Conservation (phyloP, 2,888 invertebrate species). For the Hydriomena furcata region DNA sequence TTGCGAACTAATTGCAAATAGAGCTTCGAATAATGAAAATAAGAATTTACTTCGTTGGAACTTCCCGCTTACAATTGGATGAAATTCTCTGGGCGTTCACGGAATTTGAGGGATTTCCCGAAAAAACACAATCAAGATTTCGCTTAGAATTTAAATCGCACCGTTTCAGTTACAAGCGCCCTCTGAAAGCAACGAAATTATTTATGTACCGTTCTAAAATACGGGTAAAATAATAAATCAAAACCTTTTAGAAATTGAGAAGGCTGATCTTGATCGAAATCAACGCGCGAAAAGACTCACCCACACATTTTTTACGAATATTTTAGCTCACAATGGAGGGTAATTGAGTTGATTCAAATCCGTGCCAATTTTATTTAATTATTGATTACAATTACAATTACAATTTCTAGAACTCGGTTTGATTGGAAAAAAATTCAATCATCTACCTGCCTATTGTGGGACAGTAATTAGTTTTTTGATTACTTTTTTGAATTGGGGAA, state of each 20-base stretch:
- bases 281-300: not conserved
- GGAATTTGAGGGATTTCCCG: conserved; percentile 3
- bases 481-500: not conserved
- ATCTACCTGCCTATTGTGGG: not conserved
- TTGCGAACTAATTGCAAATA: too few relatives aligned
- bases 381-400: too few relatives aligned
- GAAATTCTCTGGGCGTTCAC: not conserved
- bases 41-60: not conserved
- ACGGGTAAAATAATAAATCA: conserved; percentile 8
- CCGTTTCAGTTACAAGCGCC: not conserved
- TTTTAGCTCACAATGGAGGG: conserved; percentile 2
- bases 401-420: not conserved
- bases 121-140: not conserved
- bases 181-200: not conserved
- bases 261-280: conserved; percentile 1
- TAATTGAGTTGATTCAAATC: conserved; percentile 8
- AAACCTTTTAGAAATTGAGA: conserved; percentile 4
- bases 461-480: conserved; percentile 1
- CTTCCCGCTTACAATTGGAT: not conserved
- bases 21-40: not conserved
- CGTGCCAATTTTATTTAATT: conserved; percentile 1
- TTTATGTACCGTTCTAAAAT: conserved; percentile 1
- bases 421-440: not conserved
- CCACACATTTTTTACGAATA: conserved; percentile 2
- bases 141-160: conserved; percentile 1